These are phyloP conservation scores for Bombus affinis DNA, from an alignment of 1,140 invertebrate species.

Conservation along the genomic window DNA sequence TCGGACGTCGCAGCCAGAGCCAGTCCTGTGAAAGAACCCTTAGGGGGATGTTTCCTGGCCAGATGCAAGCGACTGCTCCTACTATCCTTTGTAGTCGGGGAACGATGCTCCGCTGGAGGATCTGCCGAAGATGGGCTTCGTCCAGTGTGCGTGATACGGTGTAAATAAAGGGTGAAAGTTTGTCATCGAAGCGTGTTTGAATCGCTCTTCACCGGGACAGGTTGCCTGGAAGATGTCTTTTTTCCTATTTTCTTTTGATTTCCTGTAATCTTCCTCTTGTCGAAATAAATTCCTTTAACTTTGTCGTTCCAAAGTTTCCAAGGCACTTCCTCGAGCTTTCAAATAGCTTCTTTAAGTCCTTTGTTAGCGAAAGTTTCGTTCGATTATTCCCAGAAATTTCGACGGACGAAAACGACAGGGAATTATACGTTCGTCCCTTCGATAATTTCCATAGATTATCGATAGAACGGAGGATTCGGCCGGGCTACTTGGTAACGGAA, in stretches of 20 bases:
- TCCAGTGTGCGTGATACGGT: background rate
- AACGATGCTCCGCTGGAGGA: slow-evolving; percentile 6
- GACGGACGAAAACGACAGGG: background rate
- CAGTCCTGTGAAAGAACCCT: slow-evolving; percentile 34
- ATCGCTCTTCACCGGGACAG: background rate
- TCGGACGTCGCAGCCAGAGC: slow-evolving; percentile 53
- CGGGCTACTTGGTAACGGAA: background rate
- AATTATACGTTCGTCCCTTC: background rate
- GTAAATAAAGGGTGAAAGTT: slow-evolving; percentile 39
- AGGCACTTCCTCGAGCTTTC: background rate
- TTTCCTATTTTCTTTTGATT: background rate
- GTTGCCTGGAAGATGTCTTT: background rate
- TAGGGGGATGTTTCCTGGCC: slow-evolving; percentile 17
- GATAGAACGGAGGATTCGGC: background rate
- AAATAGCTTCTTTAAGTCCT: background rate
- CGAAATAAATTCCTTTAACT: background rate
- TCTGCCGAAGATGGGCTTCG: slow-evolving; percentile 19
- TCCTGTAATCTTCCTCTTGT: background rate
- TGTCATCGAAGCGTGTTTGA: background rate
- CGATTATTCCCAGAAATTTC: background rate
- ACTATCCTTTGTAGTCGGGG: slow-evolving; percentile 5
- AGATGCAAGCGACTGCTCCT: slow-evolving; percentile 30
- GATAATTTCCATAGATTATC: slow-evolving; percentile 12
- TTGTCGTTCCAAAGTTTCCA: background rate
- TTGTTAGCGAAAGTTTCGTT: background rate